These are phyloP conservation scores for Cylindroiulus punctatus DNA, from an alignment of 2,888 invertebrate genomes.

Conservation along the genomic window DNA sequence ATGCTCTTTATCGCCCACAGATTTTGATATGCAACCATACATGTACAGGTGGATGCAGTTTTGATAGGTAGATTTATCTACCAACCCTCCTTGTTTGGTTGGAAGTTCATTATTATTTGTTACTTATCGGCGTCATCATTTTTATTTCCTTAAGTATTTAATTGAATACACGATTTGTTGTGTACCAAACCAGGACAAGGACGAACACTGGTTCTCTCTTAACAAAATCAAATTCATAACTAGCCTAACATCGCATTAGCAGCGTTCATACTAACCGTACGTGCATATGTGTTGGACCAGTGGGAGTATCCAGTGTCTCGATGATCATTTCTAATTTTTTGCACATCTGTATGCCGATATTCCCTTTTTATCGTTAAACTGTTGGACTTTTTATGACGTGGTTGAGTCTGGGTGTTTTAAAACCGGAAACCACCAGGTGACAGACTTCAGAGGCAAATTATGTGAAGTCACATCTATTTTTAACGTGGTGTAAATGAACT, in stretches of 20 bases:
- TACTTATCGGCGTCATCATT: slow-evolving; percentile 29
- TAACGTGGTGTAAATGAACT: too few relatives aligned
- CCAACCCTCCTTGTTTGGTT: not conserved
- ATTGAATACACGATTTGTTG: slow-evolving; percentile 29
- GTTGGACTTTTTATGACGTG: too few relatives aligned
- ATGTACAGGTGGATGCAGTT: too few relatives aligned
- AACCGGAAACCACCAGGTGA: too few relatives aligned
- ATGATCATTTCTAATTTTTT: not conserved
- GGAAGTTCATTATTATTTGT: slow-evolving; percentile 22
- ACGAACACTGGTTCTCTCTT: slow-evolving; percentile 17
- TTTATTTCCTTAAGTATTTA: slow-evolving; percentile 23
- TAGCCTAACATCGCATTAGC: not conserved
- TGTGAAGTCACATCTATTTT: too few relatives aligned
- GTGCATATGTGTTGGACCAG: not conserved
- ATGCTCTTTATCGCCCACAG: slow-evolving; percentile 5
- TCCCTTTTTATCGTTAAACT: too few relatives aligned
- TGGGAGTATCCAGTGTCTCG: not conserved
- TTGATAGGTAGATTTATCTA: not conserved
- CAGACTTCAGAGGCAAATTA: too few relatives aligned
- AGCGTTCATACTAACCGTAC: not conserved
- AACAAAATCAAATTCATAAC: not conserved
- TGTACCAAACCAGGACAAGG: slow-evolving; percentile 7
- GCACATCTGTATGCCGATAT: too few relatives aligned
- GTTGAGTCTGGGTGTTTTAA: too few relatives aligned
- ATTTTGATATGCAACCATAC: slow-evolving; percentile 19